Percentiles rank a stretch among this genome's conserved stretches.
Evolutionary conservation across 37 sponge, comb jelly and placozoan species (phyloP).

Genomic region (Mnemiopsis leidyi): DNA sequence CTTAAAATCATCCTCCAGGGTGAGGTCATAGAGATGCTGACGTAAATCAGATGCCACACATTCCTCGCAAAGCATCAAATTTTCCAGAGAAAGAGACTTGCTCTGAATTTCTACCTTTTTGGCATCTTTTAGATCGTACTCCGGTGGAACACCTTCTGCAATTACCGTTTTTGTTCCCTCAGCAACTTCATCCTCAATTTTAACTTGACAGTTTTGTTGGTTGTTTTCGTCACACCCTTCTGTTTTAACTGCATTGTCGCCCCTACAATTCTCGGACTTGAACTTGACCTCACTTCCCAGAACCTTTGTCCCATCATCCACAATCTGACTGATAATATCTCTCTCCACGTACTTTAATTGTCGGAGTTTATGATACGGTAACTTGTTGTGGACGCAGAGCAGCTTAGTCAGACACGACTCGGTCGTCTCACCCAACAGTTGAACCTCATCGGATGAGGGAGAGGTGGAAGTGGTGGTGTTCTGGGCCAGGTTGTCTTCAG

Average conservation of each 20-base stretch:
- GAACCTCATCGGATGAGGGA: no score
- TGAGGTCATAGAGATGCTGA: not conserved
- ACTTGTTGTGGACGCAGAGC: not conserved
- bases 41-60: not conserved
- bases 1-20: not conserved
- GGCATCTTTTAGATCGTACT: no score
- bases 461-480: no score
- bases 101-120: no score
- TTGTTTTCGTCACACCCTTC: no score
- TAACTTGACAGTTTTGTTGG: no score
- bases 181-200: no score
- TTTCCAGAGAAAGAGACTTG: no score
- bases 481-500: not conserved
- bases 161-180: no score
- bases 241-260: not conserved
- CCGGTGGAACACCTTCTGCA: not conserved
- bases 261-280: not conserved
- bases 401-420: slow-evolving; percentile 3
- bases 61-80: not conserved
- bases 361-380: slow-evolving; percentile 3
- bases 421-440: no score
- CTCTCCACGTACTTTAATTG: not conserved
- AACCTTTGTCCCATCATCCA: not conserved
- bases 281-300: not conserved
- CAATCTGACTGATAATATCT: not conserved